A percentile compares a stretch with the other conserved stretches of the same genome.
These are phyloP conservation scores for Sebastes reedi DNA, from an alignment of 2,797 vertebrate species.

Conservation along the genomic window DNA sequence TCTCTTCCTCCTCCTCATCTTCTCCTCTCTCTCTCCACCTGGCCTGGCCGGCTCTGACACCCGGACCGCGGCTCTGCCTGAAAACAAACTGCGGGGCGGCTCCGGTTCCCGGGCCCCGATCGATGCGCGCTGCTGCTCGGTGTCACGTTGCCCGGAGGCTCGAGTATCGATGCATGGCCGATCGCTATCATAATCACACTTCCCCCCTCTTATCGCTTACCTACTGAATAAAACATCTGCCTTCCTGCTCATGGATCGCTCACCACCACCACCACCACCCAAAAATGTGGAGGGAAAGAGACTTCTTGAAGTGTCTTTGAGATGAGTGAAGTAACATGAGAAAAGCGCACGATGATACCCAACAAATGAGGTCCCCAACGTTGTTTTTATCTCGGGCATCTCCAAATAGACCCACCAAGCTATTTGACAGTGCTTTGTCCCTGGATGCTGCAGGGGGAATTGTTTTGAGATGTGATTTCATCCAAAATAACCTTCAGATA, in stretches of 20 bases:
- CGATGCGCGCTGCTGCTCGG: conserved; percentile 73
- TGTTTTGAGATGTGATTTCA: not conserved
- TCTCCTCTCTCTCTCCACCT: conserved; percentile 40
- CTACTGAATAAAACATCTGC: conserved; percentile 86
- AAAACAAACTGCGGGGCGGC: conserved; percentile 77
- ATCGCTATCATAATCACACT: conserved; percentile 87
- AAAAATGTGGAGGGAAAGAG: conserved; percentile 57
- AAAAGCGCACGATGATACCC: conserved; percentile 34
- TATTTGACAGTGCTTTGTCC: conserved; percentile 31
- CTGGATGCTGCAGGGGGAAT: conserved; percentile 21
- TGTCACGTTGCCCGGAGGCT: conserved; percentile 76
- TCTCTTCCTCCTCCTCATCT: not conserved
- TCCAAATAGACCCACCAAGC: conserved; percentile 48
- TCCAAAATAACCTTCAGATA: not conserved
- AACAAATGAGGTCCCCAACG: conserved; percentile 50
- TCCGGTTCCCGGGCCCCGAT: conserved; percentile 73
- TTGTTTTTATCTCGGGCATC: conserved; percentile 53
- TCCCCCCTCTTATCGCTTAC: conserved; percentile 83
- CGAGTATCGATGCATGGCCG: conserved; percentile 77
- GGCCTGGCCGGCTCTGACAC: conserved; percentile 51
- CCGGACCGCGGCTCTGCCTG: conserved; percentile 70
- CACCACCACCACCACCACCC: not conserved
- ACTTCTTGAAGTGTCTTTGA: conserved; percentile 61
- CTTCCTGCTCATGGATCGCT: conserved; percentile 74
- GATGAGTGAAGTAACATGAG: conserved; percentile 55